Conservation (phyloP, 2,888 invertebrate genomes). For the Dynastes hyllus region DNA sequence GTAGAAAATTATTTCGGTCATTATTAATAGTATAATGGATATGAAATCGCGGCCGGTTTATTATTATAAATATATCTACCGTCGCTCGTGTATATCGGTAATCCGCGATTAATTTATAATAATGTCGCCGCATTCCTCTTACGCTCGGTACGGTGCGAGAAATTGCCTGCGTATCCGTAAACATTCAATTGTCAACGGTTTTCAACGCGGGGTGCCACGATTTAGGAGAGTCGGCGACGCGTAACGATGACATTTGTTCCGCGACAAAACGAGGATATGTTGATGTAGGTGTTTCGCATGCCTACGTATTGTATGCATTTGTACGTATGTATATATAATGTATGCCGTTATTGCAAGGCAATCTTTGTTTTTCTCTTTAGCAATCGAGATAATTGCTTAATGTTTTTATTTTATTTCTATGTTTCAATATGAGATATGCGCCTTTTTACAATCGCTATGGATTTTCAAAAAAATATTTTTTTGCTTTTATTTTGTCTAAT, state of each 20-base stretch:
- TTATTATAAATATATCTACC: slow-evolving; percentile 7
- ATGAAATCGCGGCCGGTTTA: background rate
- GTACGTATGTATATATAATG: no score
- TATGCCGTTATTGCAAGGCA: no score
- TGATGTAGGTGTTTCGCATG: slow-evolving; percentile 3
- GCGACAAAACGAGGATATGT: background rate
- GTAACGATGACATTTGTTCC: slow-evolving; percentile 10
- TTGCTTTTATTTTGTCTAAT: no score
- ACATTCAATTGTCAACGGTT: slow-evolving; percentile 47
- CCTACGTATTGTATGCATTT: no score
- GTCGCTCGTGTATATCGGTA: background rate
- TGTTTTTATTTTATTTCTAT: no score
- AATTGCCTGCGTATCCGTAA: slow-evolving; percentile 37
- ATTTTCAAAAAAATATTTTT: no score
- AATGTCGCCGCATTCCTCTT: slow-evolving; percentile 43
- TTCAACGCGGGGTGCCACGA: slow-evolving; percentile 42
- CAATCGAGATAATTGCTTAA: no score
- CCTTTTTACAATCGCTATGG: no score
- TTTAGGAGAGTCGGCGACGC: slow-evolving; percentile 7
- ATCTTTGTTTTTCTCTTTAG: no score
- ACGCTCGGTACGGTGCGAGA: background rate
- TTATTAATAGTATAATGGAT: slow-evolving; percentile 22
- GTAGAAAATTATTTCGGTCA: slow-evolving; percentile 26
- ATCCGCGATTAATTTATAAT: slow-evolving; percentile 44
- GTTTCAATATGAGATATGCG: no score